Evolutionary conservation across 2,888 invertebrate genomes (phyloP), one percentile per base, ranked within the genome.

Genomic region (Steinernema carpocapsae): DNA sequence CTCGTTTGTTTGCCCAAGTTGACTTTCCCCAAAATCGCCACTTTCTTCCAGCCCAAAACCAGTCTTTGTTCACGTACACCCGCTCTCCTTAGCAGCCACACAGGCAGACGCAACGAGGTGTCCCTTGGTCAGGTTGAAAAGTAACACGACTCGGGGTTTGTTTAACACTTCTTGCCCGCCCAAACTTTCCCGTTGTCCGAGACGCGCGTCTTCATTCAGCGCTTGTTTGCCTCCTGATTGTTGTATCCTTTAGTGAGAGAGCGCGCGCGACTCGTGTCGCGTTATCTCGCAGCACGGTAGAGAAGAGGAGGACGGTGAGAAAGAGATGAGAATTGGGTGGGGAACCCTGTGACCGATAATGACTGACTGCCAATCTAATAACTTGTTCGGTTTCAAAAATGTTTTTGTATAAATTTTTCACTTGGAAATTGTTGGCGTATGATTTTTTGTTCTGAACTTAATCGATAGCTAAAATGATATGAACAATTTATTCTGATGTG

Each of bases 41-140:
- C n/a, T n/a, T n/a, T 6, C 22, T 7, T 7, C 26, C 56, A 26
- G 10, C n/a, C n/a, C 26, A 26, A 19, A 24, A 56, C 56, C 56
- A 56, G 56, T 56, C 56, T 10, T 10, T 19, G 12, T n/a, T n/a
- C n/a, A n/a, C n/a, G n/a, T n/a, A n/a, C n/a, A n/a, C n/a, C n/a
- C n/a, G n/a, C n/a, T n/a, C n/a, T n/a, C n/a, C n/a, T n/a, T n/a
- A n/a, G n/a, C n/a, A n/a, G n/a, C n/a, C n/a, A n/a, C n/a, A n/a
- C n/a, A n/a, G n/a, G n/a, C n/a, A n/a, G n/a, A 19, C 51, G 51
- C 14, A 14, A 12, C 43, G 14, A 14, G 12, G 6, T 10, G 51
- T 19, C 6, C 26, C 6, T 14, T 56, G 56, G 56, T 56, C 56
- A 56, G 56, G 56, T 26, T 56, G 56, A 19, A 56, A 56, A 26